Base-by-base conservation (phyloP, 2,113 vertebrate species). In the Vidua chalybeata region DNA sequence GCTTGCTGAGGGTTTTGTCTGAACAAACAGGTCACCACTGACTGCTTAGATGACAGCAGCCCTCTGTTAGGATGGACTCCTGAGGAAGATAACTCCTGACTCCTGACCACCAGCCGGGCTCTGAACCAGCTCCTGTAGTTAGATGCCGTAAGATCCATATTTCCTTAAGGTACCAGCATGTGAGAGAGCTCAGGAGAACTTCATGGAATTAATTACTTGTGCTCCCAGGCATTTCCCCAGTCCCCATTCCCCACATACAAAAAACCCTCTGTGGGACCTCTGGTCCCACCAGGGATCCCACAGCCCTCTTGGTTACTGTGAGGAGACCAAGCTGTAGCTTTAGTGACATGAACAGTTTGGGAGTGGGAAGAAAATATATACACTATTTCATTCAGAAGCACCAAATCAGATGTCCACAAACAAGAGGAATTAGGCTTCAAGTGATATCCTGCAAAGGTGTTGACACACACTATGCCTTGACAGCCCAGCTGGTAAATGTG, bases 401-500 rank as follows among this genome's bases (percentile, higher is more conserved):
- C 85, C 79, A 85, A 87, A 96, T 62, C 28, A 39, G 90, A 96
- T 96, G 75, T 37, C 68, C 78, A 68, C 80, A 94, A 97, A 84
- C 91, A 89, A 93, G 90, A 94, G 58, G 82, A 96, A 96, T 94
- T 75, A 84, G 79, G 48, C 20, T 55, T 95, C 80, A 92, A 94
- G 90, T 59, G 92, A 87, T 74, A 96, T 80, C 95, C 66, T 87
- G 61, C 69, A 96, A 89, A 98, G 84, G 48, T 85, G 93, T 93
- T 97, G 97, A 92, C 93, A 96, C 64, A 54, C 13, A 84, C 89
- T 72, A 28, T 55, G 74, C 82, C 86, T 95, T 97, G 96, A 97
- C 95, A 97, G 83, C 79, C 96, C 94, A 78, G 92, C 92, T 96
- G 95, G 96, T 77, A 94, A 97, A 97, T 78, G 88, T 66, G 92